These are phyloP conservation scores for Diabrotica virgifera DNA, from an alignment of 1,140 invertebrate species.

Conservation along the genomic window DNA sequence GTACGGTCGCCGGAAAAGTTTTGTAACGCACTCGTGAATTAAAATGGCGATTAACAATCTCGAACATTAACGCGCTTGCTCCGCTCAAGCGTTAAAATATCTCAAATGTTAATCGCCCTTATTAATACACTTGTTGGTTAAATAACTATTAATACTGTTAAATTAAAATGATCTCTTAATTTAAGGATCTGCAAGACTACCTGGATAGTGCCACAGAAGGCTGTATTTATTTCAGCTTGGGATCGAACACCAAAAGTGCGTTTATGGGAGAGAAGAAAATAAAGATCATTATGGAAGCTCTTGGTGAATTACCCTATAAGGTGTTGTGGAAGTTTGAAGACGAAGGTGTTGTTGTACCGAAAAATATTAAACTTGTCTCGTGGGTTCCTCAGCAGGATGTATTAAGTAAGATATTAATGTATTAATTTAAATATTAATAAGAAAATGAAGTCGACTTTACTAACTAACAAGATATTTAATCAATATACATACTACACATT, in stretches of 20 bases:
- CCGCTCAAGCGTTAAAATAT: too few relatives aligned
- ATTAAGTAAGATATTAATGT: constrained; percentile 22
- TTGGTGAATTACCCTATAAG: constrained; percentile 49
- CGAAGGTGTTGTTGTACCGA: constrained; percentile 50
- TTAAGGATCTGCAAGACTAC: constrained; percentile 49
- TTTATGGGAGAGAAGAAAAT: constrained; percentile 52
- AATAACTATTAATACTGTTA: too few relatives aligned
- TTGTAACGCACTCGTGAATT: too few relatives aligned
- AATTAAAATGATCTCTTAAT: not conserved
- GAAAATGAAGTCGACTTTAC: too few relatives aligned
- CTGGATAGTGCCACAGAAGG: constrained; percentile 51
- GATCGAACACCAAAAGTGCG: constrained; percentile 54
- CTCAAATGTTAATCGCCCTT: too few relatives aligned
- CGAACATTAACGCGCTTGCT: too few relatives aligned
- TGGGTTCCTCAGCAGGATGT: constrained; percentile 60
- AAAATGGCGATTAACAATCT: too few relatives aligned
- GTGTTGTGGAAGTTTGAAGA: constrained; percentile 31
- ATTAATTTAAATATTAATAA: too few relatives aligned
- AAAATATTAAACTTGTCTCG: constrained; percentile 55
- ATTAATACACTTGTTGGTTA: too few relatives aligned
- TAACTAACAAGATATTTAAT: too few relatives aligned
- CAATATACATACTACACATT: too few relatives aligned
- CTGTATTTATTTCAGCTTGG: constrained; percentile 57
- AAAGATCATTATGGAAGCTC: constrained; percentile 50
- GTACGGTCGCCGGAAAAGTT: too few relatives aligned